These are phyloP conservation scores for Melanerpes aurifrons DNA, from an alignment of 2,113 vertebrate genomes.

Conservation along the genomic window DNA sequence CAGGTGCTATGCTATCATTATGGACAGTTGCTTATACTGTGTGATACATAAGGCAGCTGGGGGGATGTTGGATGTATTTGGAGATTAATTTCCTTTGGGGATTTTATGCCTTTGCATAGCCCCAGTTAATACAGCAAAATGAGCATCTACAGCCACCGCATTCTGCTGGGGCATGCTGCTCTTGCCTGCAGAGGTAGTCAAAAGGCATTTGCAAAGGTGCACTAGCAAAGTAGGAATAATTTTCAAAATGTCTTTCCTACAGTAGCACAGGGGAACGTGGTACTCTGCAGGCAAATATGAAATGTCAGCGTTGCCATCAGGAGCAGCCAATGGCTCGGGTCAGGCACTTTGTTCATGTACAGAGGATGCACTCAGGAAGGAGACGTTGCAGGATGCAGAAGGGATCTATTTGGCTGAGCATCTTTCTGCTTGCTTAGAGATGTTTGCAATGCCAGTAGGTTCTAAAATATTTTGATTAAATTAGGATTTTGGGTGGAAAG, in stretches of 20 bases:
- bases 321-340: neutral
- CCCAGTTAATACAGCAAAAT: neutral
- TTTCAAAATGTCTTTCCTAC: neutral
- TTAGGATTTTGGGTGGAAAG: conserved; percentile 25
- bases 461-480: conserved; percentile 42
- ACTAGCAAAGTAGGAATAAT: neutral
- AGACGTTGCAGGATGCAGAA: neutral
- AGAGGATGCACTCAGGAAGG: fast-evolving
- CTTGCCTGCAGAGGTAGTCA: neutral
- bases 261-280: neutral
- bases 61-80: conserved; percentile 27
- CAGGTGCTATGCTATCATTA: conserved; percentile 41
- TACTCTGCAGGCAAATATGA: neutral
- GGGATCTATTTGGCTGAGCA: neutral
- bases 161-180: neutral
- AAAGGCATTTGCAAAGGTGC: neutral
- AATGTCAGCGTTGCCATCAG: neutral
- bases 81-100: conserved; percentile 54
- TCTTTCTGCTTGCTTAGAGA: neutral
- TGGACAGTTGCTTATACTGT: conserved; percentile 27
- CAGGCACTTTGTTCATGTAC: fast-evolving
- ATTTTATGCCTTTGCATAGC: conserved; percentile 28
- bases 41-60: conserved; percentile 46
- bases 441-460: neutral
- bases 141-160: neutral